Evolutionary conservation across 2,888 invertebrate genomes (phyloP).

Genomic region (Hecatera dysodea): DNA sequence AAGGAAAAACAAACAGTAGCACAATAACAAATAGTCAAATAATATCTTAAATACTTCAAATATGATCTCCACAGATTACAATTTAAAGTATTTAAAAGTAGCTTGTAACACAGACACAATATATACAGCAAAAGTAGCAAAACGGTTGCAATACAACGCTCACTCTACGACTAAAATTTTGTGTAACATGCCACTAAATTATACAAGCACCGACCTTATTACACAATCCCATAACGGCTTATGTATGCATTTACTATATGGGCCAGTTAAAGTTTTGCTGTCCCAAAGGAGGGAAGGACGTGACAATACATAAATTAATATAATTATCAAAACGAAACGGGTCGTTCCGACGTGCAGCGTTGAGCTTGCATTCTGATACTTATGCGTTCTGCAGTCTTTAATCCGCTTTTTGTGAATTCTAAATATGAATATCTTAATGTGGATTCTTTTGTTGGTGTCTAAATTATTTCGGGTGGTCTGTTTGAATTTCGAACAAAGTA

Average conservation of each 20-base stretch:
- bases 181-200: conserved; percentile 1
- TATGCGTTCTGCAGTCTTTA: conserved; percentile 28
- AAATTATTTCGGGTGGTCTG: not conserved
- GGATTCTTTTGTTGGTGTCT: not conserved
- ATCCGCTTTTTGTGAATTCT: conserved; percentile 27
- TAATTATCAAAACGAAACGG: conserved; percentile 47
- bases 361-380: conserved; percentile 44
- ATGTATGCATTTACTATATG: conserved; percentile 43
- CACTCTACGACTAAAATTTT: not conserved
- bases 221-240: conserved; percentile 31
- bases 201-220: conserved; percentile 21
- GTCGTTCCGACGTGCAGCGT: conserved; percentile 45
- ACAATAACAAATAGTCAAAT: no score
- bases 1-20: no score
- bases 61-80: no score
- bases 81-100: no score
- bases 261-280: conserved; percentile 33
- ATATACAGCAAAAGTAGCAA: not conserved
- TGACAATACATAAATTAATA: conserved; percentile 56
- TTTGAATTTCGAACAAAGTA: not conserved
- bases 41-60: no score
- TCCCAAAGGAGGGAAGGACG: conserved; percentile 27
- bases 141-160: conserved; percentile 2
- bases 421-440: not conserved
- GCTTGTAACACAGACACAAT: not conserved